These are phyloP conservation scores for Dermolepida albohirtum DNA, from an alignment of 2,888 invertebrate species.

Conservation along the genomic window DNA sequence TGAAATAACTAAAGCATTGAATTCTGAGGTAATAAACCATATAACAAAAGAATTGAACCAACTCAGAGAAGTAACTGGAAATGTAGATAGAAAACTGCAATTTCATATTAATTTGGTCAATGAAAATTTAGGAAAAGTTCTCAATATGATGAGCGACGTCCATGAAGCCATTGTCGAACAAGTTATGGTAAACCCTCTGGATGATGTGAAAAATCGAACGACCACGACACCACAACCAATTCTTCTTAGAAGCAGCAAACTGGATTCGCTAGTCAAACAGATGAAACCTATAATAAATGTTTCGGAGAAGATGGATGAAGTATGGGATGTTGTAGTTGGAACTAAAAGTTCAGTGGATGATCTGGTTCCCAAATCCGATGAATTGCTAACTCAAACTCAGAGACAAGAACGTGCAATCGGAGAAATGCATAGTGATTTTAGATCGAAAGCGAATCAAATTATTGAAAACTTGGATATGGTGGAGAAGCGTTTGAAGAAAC, in stretches of 20 bases:
- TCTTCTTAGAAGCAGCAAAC: constrained; percentile 77
- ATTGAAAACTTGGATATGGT: constrained; percentile 90
- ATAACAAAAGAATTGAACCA: constrained; percentile 85
- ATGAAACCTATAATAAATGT: constrained; percentile 88
- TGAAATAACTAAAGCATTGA: constrained; percentile 86
- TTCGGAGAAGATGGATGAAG: constrained; percentile 91
- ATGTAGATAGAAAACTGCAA: constrained; percentile 84
- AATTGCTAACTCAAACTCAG: constrained; percentile 85
- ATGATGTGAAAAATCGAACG: constrained; percentile 64
- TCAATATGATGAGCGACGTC: constrained; percentile 83
- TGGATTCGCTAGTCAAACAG: constrained; percentile 83
- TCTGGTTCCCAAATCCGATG: constrained; percentile 87
- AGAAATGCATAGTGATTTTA: constrained; percentile 82
- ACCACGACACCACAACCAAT: constrained; percentile 72
- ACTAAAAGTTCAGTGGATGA: constrained; percentile 90
- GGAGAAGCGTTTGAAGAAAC: constrained; percentile 84
- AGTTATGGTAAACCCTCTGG: constrained; percentile 62
- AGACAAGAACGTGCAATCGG: constrained; percentile 88
- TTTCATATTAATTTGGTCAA: constrained; percentile 87
- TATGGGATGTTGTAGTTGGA: constrained; percentile 90
- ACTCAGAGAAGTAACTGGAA: constrained; percentile 80
- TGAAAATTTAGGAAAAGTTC: constrained; percentile 82
- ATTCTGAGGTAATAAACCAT: constrained; percentile 82
- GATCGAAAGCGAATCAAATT: constrained; percentile 86
- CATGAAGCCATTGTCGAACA: constrained; percentile 87